Percentiles rank a stretch among this genome's conserved stretches.
These are phyloP conservation scores for Hermaeophaga mercurialis DNA, from an alignment of 2,888 invertebrate genomes.

Conservation along the genomic window DNA sequence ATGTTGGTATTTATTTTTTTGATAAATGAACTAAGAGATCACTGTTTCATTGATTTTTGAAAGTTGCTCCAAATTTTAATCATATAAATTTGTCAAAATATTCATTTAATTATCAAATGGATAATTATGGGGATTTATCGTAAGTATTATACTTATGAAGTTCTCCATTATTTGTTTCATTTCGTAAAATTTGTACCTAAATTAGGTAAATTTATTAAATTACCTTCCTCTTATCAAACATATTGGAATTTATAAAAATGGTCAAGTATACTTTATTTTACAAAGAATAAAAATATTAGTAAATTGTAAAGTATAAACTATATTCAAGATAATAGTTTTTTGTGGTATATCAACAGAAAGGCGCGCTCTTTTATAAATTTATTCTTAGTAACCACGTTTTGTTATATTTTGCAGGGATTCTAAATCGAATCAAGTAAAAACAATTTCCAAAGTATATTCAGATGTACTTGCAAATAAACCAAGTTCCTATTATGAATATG, in stretches of 20 bases:
- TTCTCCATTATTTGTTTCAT: no score
- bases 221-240: no score
- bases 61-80: conserved; percentile 14
- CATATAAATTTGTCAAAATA: conserved; percentile 23
- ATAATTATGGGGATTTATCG: conserved; percentile 30
- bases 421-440: conserved; percentile 41
- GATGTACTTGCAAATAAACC: conserved; percentile 51
- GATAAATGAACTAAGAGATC: conserved; percentile 10
- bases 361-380: no score
- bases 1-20: conserved; percentile 8
- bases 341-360: no score
- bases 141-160: conserved; percentile 16
- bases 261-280: no score
- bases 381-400: no score
- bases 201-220: no score
- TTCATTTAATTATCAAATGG: conserved; percentile 23
- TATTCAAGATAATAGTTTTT: no score
- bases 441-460: conserved; percentile 51
- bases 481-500: conserved; percentile 53
- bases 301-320: no score
- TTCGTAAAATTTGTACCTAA: no score
- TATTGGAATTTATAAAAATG: no score
- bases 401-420: conserved; percentile 37
- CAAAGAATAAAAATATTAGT: no score
- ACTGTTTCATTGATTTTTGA: conserved; percentile 21